These are phyloP conservation scores for Tetragnatha versicolor DNA, from an alignment of 1,140 invertebrate species.

Conservation along the genomic window DNA sequence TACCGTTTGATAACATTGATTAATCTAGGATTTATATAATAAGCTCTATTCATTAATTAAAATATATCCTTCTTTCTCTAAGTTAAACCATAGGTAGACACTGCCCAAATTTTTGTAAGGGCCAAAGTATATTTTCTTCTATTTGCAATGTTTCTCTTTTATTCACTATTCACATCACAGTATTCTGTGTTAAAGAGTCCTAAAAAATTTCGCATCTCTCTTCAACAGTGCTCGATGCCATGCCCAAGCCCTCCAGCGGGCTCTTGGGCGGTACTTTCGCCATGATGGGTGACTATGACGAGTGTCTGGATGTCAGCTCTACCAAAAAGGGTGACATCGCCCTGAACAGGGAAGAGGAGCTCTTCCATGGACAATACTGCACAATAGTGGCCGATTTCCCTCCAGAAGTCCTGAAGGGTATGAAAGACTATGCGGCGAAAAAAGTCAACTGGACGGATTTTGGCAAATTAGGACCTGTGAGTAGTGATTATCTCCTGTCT, in stretches of 20 bases:
- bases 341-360: background rate
- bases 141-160: too few species aligned
- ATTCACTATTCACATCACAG: too few species aligned
- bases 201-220: too few species aligned
- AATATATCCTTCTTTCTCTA: too few species aligned
- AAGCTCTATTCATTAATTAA: too few species aligned
- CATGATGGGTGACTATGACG: conserved; percentile 57
- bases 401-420: conserved; percentile 21
- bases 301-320: conserved; percentile 44
- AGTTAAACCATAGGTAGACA: too few species aligned
- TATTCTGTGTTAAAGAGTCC: too few species aligned
- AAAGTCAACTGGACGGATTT: conserved; percentile 11
- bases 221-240: conserved; percentile 46
- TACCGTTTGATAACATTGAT: too few species aligned
- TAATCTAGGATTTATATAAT: too few species aligned
- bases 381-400: conserved; percentile 38
- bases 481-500: background rate
- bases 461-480: conserved; percentile 35
- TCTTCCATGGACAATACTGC: conserved; percentile 55
- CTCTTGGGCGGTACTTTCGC: conserved; percentile 53
- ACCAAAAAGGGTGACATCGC: conserved; percentile 25
- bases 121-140: too few species aligned
- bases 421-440: background rate
- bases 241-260: conserved; percentile 39
- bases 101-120: too few species aligned